A percentile compares a stretch with the other conserved stretches of the same genome.
Conservation (phyloP, 2,797 vertebrate genomes). For the Epinephelus coioides region DNA sequence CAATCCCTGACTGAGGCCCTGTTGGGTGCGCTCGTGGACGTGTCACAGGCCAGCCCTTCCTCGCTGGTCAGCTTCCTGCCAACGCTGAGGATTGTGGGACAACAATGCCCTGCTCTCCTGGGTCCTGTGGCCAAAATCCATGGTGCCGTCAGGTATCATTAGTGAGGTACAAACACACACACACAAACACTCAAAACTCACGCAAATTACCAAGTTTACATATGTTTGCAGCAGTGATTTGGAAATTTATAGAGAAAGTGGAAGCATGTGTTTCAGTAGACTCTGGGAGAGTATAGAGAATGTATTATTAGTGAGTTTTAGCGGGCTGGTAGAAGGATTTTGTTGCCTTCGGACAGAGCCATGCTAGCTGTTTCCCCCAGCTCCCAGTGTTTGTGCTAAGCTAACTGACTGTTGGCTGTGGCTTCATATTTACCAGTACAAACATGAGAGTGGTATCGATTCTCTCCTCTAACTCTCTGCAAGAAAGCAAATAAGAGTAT, state of each 20-base stretch:
- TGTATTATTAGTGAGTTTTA: background rate
- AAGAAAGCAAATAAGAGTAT: background rate
- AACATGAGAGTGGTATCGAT: background rate
- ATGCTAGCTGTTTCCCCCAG: background rate
- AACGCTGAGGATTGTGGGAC: constrained; percentile 84
- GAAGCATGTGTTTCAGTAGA: background rate
- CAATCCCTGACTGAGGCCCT: constrained; percentile 87
- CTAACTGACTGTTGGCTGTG: background rate
- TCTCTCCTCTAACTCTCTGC: background rate
- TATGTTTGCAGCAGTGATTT: background rate
- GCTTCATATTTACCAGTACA: background rate
- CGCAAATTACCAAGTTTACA: background rate
- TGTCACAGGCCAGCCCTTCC: constrained; percentile 89
- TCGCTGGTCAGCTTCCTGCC: constrained; percentile 89
- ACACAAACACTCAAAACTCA: background rate
- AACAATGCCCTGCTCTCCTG: constrained; percentile 86
- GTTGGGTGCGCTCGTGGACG: constrained; percentile 87
- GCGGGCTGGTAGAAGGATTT: background rate
- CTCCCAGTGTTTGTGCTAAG: background rate
- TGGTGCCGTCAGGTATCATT: constrained; percentile 90
- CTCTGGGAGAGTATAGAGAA: too few relatives aligned
- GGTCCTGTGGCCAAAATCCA: constrained; percentile 93
- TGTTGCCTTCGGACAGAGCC: background rate
- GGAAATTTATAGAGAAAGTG: background rate
- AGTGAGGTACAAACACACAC: constrained; percentile 86